Base-by-base conservation (phyloP, 2,888 invertebrate genomes). In the Embidobia sp. region DNA sequence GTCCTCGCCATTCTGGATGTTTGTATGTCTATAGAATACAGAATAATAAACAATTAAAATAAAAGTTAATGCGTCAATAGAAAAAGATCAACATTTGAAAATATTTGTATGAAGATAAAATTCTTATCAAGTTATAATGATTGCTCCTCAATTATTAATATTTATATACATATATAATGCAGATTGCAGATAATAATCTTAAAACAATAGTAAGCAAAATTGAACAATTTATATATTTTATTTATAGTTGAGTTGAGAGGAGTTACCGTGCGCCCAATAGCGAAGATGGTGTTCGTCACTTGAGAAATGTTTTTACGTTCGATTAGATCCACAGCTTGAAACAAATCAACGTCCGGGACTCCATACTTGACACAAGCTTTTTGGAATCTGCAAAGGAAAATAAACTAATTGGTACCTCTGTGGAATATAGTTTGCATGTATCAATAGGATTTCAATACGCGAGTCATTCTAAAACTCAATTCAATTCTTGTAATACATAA, bases 241-340 rank as follows among this genome's bases (percentile, higher is more conserved):
- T n/a, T n/a, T n/a, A n/a, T n/a, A n/a, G n/a, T n/a, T n/a, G n/a
- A n/a, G n/a, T n/a, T n/a, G n/a, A n/a, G n/a, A n/a, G n/a, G n/a
- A n/a, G n/a, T 22, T 29, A 95, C 95, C 88, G 96, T 95, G 85
- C 97, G 93, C 69, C 96, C 98, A 80, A 98, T 92, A 10, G 97
- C 95, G 85, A 95, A 95, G 84, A 98, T 94, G 51, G 96, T 96
- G 84, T 94, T 94, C 53, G 97, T 95, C 46, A 98, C 97, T 66
- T 95, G 93, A 27, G 94, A 93, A 79, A 98, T 95, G 89, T 98
- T 97, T 90, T 96, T 96, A 85, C 93, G 93, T 88, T 98, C 98
- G 93, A 95, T 97, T 19, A 98, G 92, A 86, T 98, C 98, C 0
- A 96, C 96, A 0, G 97, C 95, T 90, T 97, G 96, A 92, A 97